Base-by-base conservation (phyloP, 1,140 invertebrate genomes). In the Magallana angulata region DNA sequence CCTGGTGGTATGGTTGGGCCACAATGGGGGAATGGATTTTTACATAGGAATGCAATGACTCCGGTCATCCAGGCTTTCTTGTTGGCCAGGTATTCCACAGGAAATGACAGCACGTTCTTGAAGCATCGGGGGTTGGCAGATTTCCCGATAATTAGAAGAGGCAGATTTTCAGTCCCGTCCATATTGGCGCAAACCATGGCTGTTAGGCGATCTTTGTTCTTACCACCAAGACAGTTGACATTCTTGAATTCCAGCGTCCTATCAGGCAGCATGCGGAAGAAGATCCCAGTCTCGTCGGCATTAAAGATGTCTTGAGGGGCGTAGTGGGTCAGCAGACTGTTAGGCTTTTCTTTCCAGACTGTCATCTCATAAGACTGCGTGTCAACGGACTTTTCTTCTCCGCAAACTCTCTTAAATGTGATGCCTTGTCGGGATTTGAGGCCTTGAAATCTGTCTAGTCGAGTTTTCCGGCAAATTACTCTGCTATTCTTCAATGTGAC, bases 81-180 rank as follows among this genome's bases (percentile, higher is more conserved):
- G 71, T 90, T 91, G 14, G 85, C 80, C 36, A 57, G 56, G 57
- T 85, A 90, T 3, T 89, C 62, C n/a, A 84, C 71, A 18, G 90
- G 90, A 18, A 86, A 56, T 62, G 87, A 89, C 92, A 93, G 93
- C 24, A 91, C 76, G 88, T 91, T 93, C 90, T 95, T 95, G 89
- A 95, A 96, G 92, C 94, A 95, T 60, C 93, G 90, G 60, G 95
- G 95, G 59, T 95, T 95, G 90, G 90, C 88, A 24, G 90, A 93
- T 92, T 96, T 95, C 85, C 95, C 95, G 86, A 96, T 95, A 7
- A 96, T 90, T 16, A 96, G 87, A 64, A 94, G 93, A 82, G 93
- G 93, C 8, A 94, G 85, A 93, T 95, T 95, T 85, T 95, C 93
- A 57, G 92, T 92, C 7, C 95, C 94, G 30, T 89, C 89, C 91